These are phyloP conservation scores for Dendroctonus ponderosae DNA, from an alignment of 1,140 invertebrate species.

Conservation along the genomic window DNA sequence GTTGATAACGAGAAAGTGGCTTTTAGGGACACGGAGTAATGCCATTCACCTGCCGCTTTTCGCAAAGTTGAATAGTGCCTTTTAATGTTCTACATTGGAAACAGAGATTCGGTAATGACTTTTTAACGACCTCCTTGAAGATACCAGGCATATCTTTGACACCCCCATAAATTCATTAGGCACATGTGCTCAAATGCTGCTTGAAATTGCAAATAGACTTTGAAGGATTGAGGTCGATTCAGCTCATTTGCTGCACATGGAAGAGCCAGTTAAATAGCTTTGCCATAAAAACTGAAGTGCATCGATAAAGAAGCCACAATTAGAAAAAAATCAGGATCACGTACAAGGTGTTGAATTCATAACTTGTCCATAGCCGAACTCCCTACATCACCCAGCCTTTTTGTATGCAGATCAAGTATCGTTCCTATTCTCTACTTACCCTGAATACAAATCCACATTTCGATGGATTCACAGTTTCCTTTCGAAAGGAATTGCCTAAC, in stretches of 20 bases:
- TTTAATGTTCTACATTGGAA: constrained; percentile 3
- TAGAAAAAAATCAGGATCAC: too few relatives aligned
- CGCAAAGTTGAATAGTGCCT: background rate
- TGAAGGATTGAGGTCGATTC: too few relatives aligned
- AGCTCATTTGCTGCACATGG: too few relatives aligned
- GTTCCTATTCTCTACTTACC: background rate
- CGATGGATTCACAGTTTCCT: background rate
- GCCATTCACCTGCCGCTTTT: constrained; percentile 3
- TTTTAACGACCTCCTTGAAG: constrained; percentile 2
- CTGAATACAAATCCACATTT: background rate
- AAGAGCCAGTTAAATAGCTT: too few relatives aligned
- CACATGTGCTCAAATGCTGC: too few relatives aligned
- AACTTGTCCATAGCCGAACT: too few relatives aligned
- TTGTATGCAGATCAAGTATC: background rate
- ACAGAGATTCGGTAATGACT: constrained; percentile 3
- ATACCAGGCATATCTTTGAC: too few relatives aligned
- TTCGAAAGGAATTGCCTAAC: background rate
- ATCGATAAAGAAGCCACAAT: too few relatives aligned
- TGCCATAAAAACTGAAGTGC: too few relatives aligned
- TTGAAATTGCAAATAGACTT: too few relatives aligned
- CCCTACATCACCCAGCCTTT: background rate
- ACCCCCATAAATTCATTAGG: too few relatives aligned
- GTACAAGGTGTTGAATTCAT: too few relatives aligned
- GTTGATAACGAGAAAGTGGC: constrained; percentile 8
- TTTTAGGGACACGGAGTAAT: background rate